Percentiles rank a stretch among this genome's conserved stretches.
phyloP scores from a whole-genome alignment of 2,888 invertebrate species.

The Torymus texanus region DNA sequence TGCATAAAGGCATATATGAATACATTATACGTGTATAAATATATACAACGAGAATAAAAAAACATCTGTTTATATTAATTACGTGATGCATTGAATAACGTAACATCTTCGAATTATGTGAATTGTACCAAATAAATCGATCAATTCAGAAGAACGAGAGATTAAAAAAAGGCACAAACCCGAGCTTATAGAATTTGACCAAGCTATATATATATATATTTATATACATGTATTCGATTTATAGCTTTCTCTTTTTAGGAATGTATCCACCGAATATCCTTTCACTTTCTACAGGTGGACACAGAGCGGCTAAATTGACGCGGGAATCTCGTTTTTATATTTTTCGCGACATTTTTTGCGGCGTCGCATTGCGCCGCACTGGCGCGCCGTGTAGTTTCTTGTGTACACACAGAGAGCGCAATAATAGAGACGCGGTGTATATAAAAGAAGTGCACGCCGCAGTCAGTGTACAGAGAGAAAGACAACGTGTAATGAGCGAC shows the following conservation, averaged over 20 bases:
- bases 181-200: neutral
- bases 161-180: neutral
- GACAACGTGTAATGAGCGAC: neutral
- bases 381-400: too few species aligned
- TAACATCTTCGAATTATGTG: too few species aligned
- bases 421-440: neutral
- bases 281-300: constrained; percentile 36
- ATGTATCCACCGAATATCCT: constrained; percentile 28
- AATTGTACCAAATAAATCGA: neutral
- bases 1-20: too few species aligned
- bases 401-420: neutral
- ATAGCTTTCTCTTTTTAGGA: constrained; percentile 45
- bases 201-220: neutral
- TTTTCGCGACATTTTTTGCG: constrained; percentile 13
- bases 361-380: neutral
- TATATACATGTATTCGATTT: constrained; percentile 17
- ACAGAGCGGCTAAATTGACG: constrained; percentile 10
- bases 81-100: too few species aligned
- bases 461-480: neutral
- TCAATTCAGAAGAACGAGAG: neutral
- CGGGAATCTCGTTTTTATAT: constrained; percentile 12
- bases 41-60: too few species aligned
- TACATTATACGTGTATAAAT: too few species aligned
- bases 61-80: too few species aligned
- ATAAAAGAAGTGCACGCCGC: neutral